Evolutionary conservation across 2,113 vertebrate species (phyloP).

Genomic region (Peromyscus maniculatus): DNA sequence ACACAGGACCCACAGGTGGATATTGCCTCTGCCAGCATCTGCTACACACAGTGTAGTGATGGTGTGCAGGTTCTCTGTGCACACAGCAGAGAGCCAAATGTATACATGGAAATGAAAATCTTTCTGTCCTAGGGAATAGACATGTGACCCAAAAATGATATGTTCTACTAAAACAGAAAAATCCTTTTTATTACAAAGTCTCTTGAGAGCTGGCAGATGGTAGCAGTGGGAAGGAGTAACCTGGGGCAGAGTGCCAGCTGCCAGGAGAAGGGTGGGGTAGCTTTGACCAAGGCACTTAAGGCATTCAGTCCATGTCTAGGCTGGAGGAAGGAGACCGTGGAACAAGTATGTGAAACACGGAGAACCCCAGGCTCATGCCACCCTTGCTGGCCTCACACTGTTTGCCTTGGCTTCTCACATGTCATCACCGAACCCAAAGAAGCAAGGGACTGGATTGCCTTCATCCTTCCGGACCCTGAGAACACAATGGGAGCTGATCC

Average conservation of each 20-base stretch:
- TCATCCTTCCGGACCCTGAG: not conserved
- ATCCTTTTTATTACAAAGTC: not conserved
- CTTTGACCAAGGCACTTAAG: not conserved
- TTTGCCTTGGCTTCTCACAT: fast-evolving
- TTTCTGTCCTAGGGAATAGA: not conserved
- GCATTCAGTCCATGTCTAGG: no score
- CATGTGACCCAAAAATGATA: not conserved
- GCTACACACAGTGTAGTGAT: not conserved
- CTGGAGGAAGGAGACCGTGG: not conserved
- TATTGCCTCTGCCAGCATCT: not conserved
- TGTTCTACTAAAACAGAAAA: not conserved
- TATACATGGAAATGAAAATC: not conserved
- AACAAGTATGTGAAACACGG: not conserved
- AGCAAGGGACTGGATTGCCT: fast-evolving
- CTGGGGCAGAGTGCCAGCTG: not conserved
- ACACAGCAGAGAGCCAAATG: not conserved
- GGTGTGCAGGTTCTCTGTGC: not conserved
- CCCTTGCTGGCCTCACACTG: not conserved
- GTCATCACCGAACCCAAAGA: not conserved
- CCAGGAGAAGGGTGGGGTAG: not conserved
- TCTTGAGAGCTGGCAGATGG: not conserved
- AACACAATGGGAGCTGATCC: fast-evolving
- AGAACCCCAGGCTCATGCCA: not conserved
- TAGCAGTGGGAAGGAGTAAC: not conserved
- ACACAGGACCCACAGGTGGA: no score